Conservation (phyloP, 2,113 vertebrate species). For the Callopanchax toddi region DNA sequence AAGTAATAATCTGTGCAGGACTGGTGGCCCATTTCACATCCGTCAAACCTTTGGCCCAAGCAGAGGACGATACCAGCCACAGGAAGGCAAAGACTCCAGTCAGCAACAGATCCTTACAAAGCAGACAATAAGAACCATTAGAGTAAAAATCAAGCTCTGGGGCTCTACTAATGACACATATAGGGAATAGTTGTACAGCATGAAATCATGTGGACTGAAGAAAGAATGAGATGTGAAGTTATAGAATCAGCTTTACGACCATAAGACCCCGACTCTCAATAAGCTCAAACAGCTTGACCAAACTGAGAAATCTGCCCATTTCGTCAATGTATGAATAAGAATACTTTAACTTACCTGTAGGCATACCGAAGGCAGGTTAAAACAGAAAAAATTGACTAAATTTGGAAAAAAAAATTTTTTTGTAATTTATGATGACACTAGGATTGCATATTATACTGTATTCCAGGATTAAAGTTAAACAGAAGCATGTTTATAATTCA, state of each 20-base stretch:
- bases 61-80: conserved; percentile 91
- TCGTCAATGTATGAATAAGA: too few species aligned
- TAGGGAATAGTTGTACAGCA: background rate
- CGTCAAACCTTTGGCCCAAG: conserved; percentile 91
- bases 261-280: too few species aligned
- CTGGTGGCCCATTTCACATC: conserved; percentile 87
- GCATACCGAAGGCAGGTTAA: too few species aligned
- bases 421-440: too few species aligned
- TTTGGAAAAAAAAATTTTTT: too few species aligned
- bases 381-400: too few species aligned
- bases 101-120: conserved; percentile 87
- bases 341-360: too few species aligned
- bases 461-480: background rate
- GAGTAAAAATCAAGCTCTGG: background rate
- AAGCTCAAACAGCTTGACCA: too few species aligned
- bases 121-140: background rate
- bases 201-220: background rate
- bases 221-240: too few species aligned
- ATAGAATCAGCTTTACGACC: too few species aligned
- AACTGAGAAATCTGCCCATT: too few species aligned
- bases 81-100: conserved; percentile 89
- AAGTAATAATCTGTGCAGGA: conserved; percentile 70
- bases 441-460: background rate
- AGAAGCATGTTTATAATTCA: background rate
- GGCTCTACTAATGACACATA: too few species aligned